These are phyloP conservation scores for Propithecus coquereli DNA, from an alignment of 2,113 vertebrate genomes.

Conservation along the genomic window DNA sequence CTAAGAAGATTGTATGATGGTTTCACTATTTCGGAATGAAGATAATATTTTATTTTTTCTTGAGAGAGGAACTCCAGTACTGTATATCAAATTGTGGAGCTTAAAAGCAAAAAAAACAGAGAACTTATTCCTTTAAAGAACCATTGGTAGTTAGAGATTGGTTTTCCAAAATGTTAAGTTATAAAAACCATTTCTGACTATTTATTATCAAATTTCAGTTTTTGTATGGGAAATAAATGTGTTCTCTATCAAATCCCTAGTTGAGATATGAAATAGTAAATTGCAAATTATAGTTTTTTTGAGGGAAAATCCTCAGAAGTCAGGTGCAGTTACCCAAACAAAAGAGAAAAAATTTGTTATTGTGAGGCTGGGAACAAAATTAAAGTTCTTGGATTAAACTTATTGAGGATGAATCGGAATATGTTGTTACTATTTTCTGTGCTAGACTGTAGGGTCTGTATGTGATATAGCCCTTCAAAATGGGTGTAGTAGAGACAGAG, in stretches of 20 bases:
- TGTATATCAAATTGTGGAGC: neutral
- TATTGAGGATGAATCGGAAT: neutral
- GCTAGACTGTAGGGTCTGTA: neutral
- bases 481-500: neutral
- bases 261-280: neutral
- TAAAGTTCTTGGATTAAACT: neutral
- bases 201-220: neutral
- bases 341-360: neutral
- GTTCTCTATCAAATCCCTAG: neutral
- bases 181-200: neutral
- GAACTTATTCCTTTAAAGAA: neutral
- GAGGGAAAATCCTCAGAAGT: conserved; percentile 1
- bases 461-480: neutral
- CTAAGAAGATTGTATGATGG: neutral
- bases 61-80: neutral
- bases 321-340: neutral
- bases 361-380: neutral
- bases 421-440: neutral
- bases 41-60: neutral
- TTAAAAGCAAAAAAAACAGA: conserved; percentile 13
- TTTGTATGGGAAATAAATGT: neutral
- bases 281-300: neutral
- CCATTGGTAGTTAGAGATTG: neutral
- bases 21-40: neutral
- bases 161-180: neutral